phyloP scores from a whole-genome alignment of 2,113 vertebrate genomes.

The Thamnaconus septentrionalis region DNA sequence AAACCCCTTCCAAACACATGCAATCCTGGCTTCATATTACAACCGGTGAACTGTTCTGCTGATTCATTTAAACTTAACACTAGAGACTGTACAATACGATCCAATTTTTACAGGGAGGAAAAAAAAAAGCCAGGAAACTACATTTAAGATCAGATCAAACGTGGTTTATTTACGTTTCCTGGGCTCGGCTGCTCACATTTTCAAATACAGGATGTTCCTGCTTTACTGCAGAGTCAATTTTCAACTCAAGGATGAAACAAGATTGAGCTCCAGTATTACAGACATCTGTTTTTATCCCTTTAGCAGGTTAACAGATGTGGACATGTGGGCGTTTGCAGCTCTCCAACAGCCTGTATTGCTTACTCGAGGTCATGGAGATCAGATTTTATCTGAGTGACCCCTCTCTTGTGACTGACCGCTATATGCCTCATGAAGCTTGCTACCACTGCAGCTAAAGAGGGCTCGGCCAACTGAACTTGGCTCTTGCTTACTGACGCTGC shows the following conservation, averaged over 20 bases:
- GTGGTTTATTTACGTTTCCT: not conserved
- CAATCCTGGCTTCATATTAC: slow-evolving; percentile 8
- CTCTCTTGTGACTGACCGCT: slow-evolving; percentile 24
- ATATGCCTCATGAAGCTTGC: no score
- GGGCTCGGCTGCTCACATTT: not conserved
- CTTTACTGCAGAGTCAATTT: not conserved
- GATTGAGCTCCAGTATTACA: slow-evolving; percentile 2
- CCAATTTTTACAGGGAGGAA: not conserved
- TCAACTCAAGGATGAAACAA: not conserved
- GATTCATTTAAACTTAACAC: slow-evolving; percentile 9
- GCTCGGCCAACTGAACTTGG: slow-evolving; percentile 16
- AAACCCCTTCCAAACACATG: slow-evolving; percentile 22
- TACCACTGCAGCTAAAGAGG: slow-evolving; percentile 10
- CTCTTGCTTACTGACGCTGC: slow-evolving; percentile 14
- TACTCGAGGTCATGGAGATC: slow-evolving; percentile 42
- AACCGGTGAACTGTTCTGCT: not conserved
- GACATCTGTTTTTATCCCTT: slow-evolving; percentile 10
- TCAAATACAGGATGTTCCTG: not conserved
- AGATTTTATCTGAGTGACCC: slow-evolving; percentile 30
- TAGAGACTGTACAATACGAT: not conserved
- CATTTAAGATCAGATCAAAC: not conserved
- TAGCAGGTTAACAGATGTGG: slow-evolving; percentile 6
- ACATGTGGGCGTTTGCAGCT: slow-evolving; percentile 4
- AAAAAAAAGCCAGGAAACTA: no score
- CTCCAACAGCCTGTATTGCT: slow-evolving; percentile 7